Percentiles rank a stretch among this genome's conserved stretches.
These are phyloP conservation scores for Aythya baeri DNA, from an alignment of 2,113 vertebrate species.

Conservation along the genomic window DNA sequence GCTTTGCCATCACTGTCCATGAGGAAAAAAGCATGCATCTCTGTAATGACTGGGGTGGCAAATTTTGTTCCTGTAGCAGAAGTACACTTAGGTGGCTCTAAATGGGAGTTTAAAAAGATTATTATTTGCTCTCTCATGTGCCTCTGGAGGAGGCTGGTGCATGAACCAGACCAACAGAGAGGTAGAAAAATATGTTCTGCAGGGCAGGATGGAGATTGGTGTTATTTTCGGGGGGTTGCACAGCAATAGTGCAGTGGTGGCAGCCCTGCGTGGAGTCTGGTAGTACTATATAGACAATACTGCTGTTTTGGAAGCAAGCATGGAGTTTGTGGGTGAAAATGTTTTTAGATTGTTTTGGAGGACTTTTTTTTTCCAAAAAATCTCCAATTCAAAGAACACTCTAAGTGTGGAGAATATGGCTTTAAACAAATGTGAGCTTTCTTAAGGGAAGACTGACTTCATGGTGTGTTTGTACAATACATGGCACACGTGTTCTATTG, in stretches of 20 bases:
- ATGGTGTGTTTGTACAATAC: background rate
- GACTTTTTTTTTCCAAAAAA: background rate
- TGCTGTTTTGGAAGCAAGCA: background rate
- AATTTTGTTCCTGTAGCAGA: background rate
- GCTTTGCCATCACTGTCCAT: background rate
- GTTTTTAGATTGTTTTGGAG: background rate
- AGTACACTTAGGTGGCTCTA: background rate
- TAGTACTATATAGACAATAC: too few relatives aligned
- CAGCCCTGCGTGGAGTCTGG: background rate
- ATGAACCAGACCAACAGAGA: background rate
- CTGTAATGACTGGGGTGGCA: background rate
- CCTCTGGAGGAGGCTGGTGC: background rate
- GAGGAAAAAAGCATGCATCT: background rate
- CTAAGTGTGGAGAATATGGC: background rate
- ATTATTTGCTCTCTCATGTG: background rate
- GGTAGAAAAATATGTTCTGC: fast-evolving
- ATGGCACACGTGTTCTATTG: background rate
- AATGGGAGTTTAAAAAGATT: background rate
- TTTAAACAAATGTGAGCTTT: background rate
- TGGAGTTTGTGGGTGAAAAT: background rate
- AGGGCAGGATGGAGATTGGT: background rate
- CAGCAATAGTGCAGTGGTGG: background rate
- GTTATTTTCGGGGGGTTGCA: background rate
- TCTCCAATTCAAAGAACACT: background rate
- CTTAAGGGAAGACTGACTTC: background rate